Percentiles rank a stretch among this genome's conserved stretches.
These are phyloP conservation scores for Uloborus plumipes DNA, from an alignment of 2,888 invertebrate genomes.

Conservation along the genomic window DNA sequence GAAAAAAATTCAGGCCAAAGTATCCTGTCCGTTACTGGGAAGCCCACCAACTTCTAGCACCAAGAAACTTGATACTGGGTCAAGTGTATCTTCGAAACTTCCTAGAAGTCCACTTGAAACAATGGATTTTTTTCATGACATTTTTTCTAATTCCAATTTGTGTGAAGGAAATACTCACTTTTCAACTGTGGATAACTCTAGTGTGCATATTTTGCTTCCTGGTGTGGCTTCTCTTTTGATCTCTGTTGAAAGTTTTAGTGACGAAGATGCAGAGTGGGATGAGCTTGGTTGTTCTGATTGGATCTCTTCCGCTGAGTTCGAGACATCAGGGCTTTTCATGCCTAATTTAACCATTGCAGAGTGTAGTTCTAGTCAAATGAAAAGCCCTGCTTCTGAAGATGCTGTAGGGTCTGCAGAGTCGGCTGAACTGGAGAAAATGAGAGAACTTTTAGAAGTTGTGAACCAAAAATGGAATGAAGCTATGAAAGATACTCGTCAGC, in stretches of 20 bases:
- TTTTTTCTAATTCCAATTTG: neutral
- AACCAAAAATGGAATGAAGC: constrained; percentile 32
- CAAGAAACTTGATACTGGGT: neutral
- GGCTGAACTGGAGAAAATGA: neutral
- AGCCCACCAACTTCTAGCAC: neutral
- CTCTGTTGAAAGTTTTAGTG: constrained; percentile 24
- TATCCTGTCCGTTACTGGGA: too few relatives aligned
- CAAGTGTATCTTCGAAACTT: neutral
- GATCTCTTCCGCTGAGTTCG: constrained; percentile 21
- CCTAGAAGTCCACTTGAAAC: too few relatives aligned
- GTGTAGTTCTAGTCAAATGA: neutral
- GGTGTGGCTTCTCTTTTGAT: constrained; percentile 32
- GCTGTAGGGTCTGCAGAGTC: constrained; percentile 14
- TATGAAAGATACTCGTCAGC: constrained; percentile 8
- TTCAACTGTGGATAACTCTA: neutral
- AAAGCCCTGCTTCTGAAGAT: neutral
- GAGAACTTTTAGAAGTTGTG: neutral
- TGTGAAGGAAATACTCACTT: constrained; percentile 6
- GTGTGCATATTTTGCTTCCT: neutral
- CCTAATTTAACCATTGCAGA: constrained; percentile 10
- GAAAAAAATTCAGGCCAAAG: constrained; percentile 3
- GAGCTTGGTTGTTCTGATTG: constrained; percentile 11
- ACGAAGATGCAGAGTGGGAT: constrained; percentile 2
- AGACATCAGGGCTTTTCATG: constrained; percentile 19
- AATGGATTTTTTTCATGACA: too few relatives aligned